Evolutionary conservation across 2,888 invertebrate species (phyloP).

Genomic region (Euzophera pinguis): DNA sequence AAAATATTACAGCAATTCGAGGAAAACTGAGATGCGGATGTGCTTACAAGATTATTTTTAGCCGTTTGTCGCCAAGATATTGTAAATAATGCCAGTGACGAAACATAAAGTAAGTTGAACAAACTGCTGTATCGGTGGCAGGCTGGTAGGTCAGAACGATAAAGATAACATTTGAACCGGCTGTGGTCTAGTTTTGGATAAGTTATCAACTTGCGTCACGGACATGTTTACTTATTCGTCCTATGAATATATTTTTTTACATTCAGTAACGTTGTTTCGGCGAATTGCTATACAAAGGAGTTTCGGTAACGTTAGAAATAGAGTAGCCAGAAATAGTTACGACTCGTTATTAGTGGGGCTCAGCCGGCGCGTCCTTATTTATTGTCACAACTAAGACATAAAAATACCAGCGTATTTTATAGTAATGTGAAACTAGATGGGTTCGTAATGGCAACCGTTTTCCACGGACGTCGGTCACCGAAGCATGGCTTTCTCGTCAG

Average conservation of each 20-base stretch:
- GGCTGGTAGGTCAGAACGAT: constrained; percentile 37
- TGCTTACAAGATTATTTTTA: constrained; percentile 48
- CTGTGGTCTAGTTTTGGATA: constrained; percentile 67
- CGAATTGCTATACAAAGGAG: no score
- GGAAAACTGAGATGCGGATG: constrained; percentile 44
- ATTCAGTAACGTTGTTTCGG: no score
- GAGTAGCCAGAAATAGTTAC: no score
- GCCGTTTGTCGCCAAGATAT: constrained; percentile 40
- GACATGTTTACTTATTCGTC: constrained; percentile 32
- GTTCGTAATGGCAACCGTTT: constrained; percentile 49
- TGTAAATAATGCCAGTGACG: constrained; percentile 59
- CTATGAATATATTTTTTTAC: constrained; percentile 16
- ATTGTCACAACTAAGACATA: background rate
- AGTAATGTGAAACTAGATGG: constrained; percentile 38
- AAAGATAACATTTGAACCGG: constrained; percentile 59
- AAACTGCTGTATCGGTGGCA: constrained; percentile 46
- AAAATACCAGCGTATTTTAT: constrained; percentile 17
- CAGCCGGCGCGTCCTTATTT: no score
- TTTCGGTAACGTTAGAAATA: no score
- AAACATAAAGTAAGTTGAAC: constrained; percentile 61
- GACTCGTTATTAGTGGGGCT: no score
- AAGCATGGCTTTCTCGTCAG: constrained; percentile 64
- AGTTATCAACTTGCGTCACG: constrained; percentile 70
- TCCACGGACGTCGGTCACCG: constrained; percentile 55
- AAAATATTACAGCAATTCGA: constrained; percentile 37